phyloP scores from a whole-genome alignment of 1,140 invertebrate genomes.

The Dendroctonus valens region DNA sequence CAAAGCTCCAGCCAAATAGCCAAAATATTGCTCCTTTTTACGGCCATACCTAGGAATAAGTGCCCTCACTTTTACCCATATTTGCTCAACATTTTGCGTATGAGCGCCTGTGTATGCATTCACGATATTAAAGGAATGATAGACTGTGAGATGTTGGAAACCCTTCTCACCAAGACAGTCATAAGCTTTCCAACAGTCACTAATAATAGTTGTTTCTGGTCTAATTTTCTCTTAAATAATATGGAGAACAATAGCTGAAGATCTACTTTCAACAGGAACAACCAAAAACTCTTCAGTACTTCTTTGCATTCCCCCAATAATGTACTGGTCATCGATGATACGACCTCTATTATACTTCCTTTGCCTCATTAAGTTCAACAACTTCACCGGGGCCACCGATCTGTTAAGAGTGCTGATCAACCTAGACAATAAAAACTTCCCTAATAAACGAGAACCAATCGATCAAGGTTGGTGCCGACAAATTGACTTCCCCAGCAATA shows the following conservation, averaged over 20 bases:
- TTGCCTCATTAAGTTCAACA: background rate
- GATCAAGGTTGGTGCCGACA: too few relatives aligned
- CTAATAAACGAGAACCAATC: too few relatives aligned
- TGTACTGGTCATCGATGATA: background rate
- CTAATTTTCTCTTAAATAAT: background rate
- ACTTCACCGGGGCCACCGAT: background rate
- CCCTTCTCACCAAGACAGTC: background rate
- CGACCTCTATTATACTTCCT: background rate
- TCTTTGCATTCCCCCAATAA: background rate
- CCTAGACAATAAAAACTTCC: background rate
- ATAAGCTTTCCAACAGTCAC: background rate
- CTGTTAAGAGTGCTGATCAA: background rate
- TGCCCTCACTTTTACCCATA: slow-evolving; percentile 11
- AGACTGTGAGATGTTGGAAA: background rate
- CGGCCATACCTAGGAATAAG: slow-evolving; percentile 1
- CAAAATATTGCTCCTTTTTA: slow-evolving; percentile 1
- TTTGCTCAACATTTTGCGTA: slow-evolving; percentile 16
- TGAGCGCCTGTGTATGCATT: slow-evolving; percentile 33
- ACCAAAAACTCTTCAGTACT: background rate
- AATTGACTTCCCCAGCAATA: too few relatives aligned
- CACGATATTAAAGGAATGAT: slow-evolving; percentile 23
- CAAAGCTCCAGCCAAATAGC: slow-evolving; percentile 1
- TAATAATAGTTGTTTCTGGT: background rate
- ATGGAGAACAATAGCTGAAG: background rate
- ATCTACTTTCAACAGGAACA: background rate